Conservation (phyloP, 2,888 invertebrate species). For the Cheilosia grossa region DNA sequence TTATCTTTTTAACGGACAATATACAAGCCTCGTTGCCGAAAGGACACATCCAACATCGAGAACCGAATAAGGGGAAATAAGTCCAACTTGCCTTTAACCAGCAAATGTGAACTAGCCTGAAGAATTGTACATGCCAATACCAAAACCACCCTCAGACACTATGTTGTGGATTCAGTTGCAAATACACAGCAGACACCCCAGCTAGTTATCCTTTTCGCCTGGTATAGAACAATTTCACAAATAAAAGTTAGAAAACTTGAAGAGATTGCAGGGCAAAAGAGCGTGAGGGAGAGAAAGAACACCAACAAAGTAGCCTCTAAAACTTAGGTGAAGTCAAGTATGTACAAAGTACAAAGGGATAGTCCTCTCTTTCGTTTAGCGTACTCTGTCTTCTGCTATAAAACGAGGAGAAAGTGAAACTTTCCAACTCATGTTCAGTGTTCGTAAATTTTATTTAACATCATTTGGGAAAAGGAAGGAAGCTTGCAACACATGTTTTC, state of each 20-base stretch:
- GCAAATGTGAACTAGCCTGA: too few relatives aligned
- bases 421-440: slow-evolving; percentile 36
- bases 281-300: slow-evolving; percentile 29
- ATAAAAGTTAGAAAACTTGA: slow-evolving; percentile 71
- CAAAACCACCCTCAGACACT: neutral
- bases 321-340: neutral
- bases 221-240: slow-evolving; percentile 74
- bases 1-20: too few relatives aligned
- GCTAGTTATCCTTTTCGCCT: slow-evolving; percentile 72
- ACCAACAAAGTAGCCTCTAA: neutral
- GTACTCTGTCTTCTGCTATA: neutral
- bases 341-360: neutral
- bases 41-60: too few relatives aligned
- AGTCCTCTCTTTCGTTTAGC: slow-evolving; percentile 42
- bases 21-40: too few relatives aligned
- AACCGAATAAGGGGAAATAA: too few relatives aligned
- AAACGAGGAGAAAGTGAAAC: slow-evolving; percentile 57
- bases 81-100: too few relatives aligned
- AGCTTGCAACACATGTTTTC: slow-evolving; percentile 54
- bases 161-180: too few relatives aligned
- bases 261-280: slow-evolving; percentile 70
- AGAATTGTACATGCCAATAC: neutral
- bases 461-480: slow-evolving; percentile 22
- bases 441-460: slow-evolving; percentile 18
- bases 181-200: neutral